Conservation (phyloP, 2,113 vertebrate genomes). For the Heloderma charlesbogerti region DNA sequence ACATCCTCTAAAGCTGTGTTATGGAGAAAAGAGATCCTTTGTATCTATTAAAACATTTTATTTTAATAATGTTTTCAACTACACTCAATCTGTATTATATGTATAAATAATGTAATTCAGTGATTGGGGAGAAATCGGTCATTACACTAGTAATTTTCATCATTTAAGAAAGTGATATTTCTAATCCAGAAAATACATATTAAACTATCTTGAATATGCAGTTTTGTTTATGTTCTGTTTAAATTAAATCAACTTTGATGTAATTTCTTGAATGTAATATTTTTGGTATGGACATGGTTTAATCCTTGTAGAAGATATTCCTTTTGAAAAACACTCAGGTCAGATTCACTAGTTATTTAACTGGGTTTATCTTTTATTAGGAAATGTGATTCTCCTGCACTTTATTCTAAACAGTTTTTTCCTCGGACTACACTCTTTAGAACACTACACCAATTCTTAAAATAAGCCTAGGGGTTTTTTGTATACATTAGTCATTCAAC, state of each 20-base stretch:
- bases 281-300: slow-evolving; percentile 68
- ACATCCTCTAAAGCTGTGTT: slow-evolving; percentile 82
- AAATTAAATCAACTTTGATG: slow-evolving; percentile 69
- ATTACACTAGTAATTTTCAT: slow-evolving; percentile 87
- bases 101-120: slow-evolving; percentile 82
- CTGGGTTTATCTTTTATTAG: background rate
- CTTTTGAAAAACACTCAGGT: slow-evolving; percentile 42
- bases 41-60: slow-evolving; percentile 91
- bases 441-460: background rate
- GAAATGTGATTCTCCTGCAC: background rate
- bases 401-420: background rate
- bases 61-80: slow-evolving; percentile 93
- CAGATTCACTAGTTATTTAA: slow-evolving; percentile 3
- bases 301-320: slow-evolving; percentile 53
- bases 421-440: background rate
- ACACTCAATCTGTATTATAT: slow-evolving; percentile 88
- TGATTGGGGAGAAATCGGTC: slow-evolving; percentile 79
- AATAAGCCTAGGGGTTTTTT: background rate
- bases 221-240: slow-evolving; percentile 77
- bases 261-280: slow-evolving; percentile 68
- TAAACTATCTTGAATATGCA: slow-evolving; percentile 91
- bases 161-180: slow-evolving; percentile 89
- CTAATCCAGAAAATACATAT: slow-evolving; percentile 93
- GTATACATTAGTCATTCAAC: background rate
- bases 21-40: slow-evolving; percentile 83